Evolutionary conservation across 1,140 invertebrate genomes (phyloP).

Genomic region (Leptopilina boulardi): DNA sequence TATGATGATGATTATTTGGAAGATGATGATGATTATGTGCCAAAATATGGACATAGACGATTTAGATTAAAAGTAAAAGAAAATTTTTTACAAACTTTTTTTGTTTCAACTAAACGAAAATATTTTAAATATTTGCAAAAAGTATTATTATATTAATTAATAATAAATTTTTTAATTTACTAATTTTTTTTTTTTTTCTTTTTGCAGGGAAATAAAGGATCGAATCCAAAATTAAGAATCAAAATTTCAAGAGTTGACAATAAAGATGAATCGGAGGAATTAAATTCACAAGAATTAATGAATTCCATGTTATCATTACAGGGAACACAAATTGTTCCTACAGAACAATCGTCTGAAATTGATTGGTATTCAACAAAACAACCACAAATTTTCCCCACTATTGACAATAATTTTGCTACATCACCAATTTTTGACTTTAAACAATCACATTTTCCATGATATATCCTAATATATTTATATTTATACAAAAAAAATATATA

Average conservation of each 20-base stretch:
- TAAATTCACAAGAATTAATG: background rate
- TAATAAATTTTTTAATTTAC: too few species aligned
- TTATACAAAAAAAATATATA: background rate
- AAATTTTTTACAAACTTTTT: too few species aligned
- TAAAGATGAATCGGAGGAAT: background rate
- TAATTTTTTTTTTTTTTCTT: background rate
- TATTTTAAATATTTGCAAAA: too few species aligned
- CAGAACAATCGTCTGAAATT: background rate
- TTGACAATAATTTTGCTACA: background rate
- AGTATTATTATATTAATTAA: too few species aligned
- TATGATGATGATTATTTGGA: conserved; percentile 49
- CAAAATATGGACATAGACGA: background rate
- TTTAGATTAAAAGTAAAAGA: background rate
- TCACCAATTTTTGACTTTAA: background rate
- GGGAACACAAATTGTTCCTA: background rate
- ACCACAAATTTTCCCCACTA: background rate
- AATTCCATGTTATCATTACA: background rate
- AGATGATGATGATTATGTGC: conserved; percentile 46
- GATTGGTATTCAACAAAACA: background rate
- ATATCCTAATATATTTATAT: background rate
- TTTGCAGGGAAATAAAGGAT: conserved; percentile 47
- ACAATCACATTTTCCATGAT: background rate
- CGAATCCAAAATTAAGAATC: conserved; percentile 49
- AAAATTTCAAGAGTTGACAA: conserved; percentile 52
- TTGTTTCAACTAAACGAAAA: too few species aligned